Evolutionary conservation across 2,797 vertebrate species (phyloP).

Genomic region (Melanitta fusca): DNA sequence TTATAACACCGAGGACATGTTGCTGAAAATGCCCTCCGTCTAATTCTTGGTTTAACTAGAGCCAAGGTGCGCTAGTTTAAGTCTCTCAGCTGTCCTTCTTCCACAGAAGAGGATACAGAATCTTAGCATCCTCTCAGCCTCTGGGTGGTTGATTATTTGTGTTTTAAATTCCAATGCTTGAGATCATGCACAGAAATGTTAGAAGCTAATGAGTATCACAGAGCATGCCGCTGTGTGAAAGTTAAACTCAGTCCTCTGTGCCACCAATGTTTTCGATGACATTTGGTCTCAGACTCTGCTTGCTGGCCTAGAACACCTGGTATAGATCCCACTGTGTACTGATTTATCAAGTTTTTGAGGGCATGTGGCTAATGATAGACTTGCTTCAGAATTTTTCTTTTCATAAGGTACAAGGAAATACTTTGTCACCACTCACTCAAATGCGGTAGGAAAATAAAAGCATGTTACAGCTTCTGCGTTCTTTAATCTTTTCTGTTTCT

Average conservation of each 20-base stretch:
- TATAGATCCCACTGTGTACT: rapidly evolving
- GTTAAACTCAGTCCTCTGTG: neutral
- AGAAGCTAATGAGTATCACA: neutral
- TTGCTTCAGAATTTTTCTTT: neutral
- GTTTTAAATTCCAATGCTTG: neutral
- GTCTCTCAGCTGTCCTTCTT: neutral
- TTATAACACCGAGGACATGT: constrained; percentile 4
- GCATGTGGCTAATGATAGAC: neutral
- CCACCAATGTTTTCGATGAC: no score
- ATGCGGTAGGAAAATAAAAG: neutral
- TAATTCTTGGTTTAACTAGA: neutral
- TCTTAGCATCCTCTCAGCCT: neutral
- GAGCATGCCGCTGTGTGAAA: neutral
- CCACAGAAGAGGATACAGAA: neutral
- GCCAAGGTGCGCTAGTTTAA: neutral
- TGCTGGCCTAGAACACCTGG: rapidly evolving
- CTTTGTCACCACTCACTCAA: neutral
- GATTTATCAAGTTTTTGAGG: rapidly evolving
- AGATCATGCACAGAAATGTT: neutral
- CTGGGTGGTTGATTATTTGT: neutral
- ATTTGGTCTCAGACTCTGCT: neutral
- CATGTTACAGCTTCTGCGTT: neutral
- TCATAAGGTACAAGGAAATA: neutral
- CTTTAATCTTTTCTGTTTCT: neutral
- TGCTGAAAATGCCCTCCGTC: constrained; percentile 9